Evolutionary conservation across 2,888 invertebrate genomes (phyloP).

Genomic region (Melieria crassipennis): DNA sequence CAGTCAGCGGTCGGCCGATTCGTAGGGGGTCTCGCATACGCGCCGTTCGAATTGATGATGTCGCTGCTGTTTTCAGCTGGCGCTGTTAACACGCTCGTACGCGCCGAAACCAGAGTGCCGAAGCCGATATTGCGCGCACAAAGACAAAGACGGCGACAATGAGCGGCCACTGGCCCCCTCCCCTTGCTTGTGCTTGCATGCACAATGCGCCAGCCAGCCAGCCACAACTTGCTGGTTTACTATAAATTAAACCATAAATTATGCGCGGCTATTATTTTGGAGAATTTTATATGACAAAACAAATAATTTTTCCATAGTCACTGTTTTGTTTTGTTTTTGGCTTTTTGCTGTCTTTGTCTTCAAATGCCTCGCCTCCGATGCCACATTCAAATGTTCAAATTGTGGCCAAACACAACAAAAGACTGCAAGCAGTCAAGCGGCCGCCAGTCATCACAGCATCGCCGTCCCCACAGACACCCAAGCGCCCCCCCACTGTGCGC

Average conservation of each 20-base stretch:
- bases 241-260: constrained; percentile 57
- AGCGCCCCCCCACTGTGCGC: constrained; percentile 28
- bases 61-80: constrained; percentile 37
- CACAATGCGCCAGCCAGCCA: not conserved
- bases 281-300: constrained; percentile 45
- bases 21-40: constrained; percentile 9
- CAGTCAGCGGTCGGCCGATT: not conserved
- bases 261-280: constrained; percentile 47
- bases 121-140: not conserved
- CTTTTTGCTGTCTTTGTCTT: constrained; percentile 17
- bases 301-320: constrained; percentile 38
- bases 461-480: constrained; percentile 21
- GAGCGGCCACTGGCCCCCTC: not conserved
- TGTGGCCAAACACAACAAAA: constrained; percentile 1
- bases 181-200: constrained; percentile 1
- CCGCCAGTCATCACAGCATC: not conserved
- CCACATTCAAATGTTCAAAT: constrained; percentile 19
- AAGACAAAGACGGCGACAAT: not conserved
- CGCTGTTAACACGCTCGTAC: constrained; percentile 6
- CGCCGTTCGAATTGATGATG: constrained; percentile 37
- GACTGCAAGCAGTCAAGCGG: constrained; percentile 5
- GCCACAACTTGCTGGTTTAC: constrained; percentile 8
- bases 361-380: constrained; percentile 28
- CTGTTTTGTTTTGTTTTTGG: not conserved
- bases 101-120: not conserved